These are phyloP conservation scores for Neodiprion fabricii DNA, from an alignment of 1,140 invertebrate genomes.

Conservation along the genomic window DNA sequence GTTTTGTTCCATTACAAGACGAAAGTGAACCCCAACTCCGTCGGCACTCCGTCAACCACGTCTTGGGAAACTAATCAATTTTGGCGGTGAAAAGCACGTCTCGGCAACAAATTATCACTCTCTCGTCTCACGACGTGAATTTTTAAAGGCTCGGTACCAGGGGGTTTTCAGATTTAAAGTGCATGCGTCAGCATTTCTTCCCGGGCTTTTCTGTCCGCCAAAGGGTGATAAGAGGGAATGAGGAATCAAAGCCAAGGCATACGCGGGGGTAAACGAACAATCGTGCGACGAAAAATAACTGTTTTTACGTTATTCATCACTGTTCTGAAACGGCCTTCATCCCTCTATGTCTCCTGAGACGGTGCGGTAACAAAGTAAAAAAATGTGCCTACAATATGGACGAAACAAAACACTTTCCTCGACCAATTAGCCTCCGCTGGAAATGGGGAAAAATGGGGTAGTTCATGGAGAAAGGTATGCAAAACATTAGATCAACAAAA, in stretches of 20 bases:
- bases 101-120: constrained; percentile 34
- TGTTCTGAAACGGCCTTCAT: background rate
- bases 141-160: constrained; percentile 19
- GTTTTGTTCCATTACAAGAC: constrained; percentile 22
- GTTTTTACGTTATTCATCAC: background rate
- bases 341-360: too few relatives aligned
- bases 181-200: constrained; percentile 34
- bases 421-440: too few relatives aligned
- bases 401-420: too few relatives aligned
- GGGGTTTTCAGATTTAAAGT: constrained; percentile 28
- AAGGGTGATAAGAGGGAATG: background rate
- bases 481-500: constrained; percentile 18
- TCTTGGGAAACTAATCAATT: background rate
- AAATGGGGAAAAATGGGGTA: too few relatives aligned
- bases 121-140: constrained; percentile 27
- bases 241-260: background rate
- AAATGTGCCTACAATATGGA: too few relatives aligned
- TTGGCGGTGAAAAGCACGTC: background rate
- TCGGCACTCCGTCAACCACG: background rate
- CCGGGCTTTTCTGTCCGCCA: background rate
- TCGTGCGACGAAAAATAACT: background rate
- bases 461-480: too few relatives aligned
- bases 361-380: too few relatives aligned
- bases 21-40: constrained; percentile 9
- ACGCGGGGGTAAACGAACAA: background rate